Percentiles rank a stretch among this genome's conserved stretches.
Conservation (phyloP, 2,888 invertebrate species). For the Molanna angustata region DNA sequence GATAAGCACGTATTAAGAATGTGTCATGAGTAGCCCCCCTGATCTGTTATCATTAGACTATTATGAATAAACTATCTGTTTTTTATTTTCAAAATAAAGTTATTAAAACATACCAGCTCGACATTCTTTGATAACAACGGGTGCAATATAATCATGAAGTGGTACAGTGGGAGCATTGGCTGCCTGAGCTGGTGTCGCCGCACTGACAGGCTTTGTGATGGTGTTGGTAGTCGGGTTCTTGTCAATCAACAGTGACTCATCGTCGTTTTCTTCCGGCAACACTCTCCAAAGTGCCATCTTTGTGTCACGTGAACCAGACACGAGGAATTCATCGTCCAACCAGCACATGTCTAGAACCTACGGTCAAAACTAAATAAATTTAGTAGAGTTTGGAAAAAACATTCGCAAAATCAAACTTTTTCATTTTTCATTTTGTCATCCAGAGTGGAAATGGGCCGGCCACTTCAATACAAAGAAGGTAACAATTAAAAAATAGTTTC, state of each 20-base stretch:
- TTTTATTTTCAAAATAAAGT: no score
- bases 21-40: no score
- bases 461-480: no score
- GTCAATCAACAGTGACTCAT: constrained; percentile 40
- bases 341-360: constrained; percentile 86
- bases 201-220: constrained; percentile 7
- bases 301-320: constrained; percentile 91
- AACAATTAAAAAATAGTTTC: no score
- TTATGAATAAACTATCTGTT: no score
- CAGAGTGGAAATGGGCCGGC: no score
- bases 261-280: constrained; percentile 47
- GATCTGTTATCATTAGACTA: no score
- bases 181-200: constrained; percentile 1
- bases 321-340: constrained; percentile 93
- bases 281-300: constrained; percentile 89
- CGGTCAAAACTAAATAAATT: neutral
- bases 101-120: constrained; percentile 55
- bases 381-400: neutral
- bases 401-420: no score
- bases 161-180: constrained; percentile 21
- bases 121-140: constrained; percentile 74
- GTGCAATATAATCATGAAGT: constrained; percentile 53
- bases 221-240: constrained; percentile 22
- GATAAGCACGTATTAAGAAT: no score
- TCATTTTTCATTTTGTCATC: no score